Conservation (phyloP, 2,888 invertebrate genomes). For the Andricus curvator region DNA sequence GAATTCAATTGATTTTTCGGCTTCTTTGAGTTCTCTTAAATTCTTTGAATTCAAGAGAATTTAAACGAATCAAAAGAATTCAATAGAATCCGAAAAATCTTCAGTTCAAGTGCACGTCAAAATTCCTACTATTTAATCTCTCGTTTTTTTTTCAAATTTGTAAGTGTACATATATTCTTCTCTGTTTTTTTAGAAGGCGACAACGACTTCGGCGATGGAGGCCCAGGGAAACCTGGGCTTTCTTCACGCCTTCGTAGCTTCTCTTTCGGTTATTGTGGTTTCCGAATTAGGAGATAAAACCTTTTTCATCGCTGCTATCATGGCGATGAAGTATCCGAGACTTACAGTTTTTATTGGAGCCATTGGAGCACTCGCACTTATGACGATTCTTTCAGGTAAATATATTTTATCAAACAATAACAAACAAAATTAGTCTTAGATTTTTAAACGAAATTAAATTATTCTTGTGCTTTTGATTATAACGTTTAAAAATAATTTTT, state of each 20-base stretch:
- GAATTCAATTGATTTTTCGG: too few species aligned
- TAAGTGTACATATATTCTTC: not conserved
- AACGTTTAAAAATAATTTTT: too few species aligned
- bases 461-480: too few species aligned
- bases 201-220: conserved; percentile 34
- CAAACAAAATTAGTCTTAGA: not conserved
- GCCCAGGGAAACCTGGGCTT: conserved; percentile 85
- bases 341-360: conserved; percentile 95
- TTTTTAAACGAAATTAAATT: not conserved
- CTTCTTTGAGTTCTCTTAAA: too few species aligned
- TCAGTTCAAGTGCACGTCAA: too few species aligned
- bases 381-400: conserved; percentile 94
- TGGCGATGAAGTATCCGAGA: conserved; percentile 99
- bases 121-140: too few species aligned
- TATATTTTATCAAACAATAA: not conserved
- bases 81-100: too few species aligned
- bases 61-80: too few species aligned
- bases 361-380: conserved; percentile 92
- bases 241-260: conserved; percentile 95
- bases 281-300: conserved; percentile 99
- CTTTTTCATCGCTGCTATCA: conserved; percentile 99
- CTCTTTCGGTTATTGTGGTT: conserved; percentile 97
- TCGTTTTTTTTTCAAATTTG: too few species aligned
- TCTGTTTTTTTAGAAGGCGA: conserved; percentile 7
- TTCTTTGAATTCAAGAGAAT: too few species aligned